Evolutionary conservation across 2,888 invertebrate species (phyloP), one percentile per base, ranked within the genome.

Genomic region (Toxonevra muliebris): DNA sequence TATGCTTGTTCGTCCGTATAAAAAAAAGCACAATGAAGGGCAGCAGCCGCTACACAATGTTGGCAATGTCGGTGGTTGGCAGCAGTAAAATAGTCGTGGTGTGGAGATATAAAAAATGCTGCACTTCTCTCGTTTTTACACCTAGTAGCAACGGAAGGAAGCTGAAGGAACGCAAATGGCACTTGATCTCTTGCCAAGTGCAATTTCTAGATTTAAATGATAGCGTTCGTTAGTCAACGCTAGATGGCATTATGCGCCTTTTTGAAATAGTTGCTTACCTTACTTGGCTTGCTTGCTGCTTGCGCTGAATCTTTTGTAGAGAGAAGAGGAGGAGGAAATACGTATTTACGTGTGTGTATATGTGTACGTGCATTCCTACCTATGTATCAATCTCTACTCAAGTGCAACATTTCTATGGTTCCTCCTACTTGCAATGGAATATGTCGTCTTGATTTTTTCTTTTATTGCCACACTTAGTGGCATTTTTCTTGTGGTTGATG

Each of bases 191-290:
- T 75, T 73, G 77, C 76, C 78, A 77, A 77, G 72, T 76, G 74
- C 75, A 76, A 74, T 77, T 74, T 76, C 72, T 66, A 75, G 75
- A 76, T 78, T 77, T 76, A 72, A 74, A 66, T 74, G 76, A 75
- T 76, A 30, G 30, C 7, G 50, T 48, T 48, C 50, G 50, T 74
- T 75, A 74, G 48, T 48, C 41, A 17, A 73, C 75, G 74, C 71
- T 41, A 41, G 68, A 63, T 66, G 68, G 68, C 67, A 66, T 45
- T 42, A 11, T 69, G 66, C 61, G 63, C 62, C 63, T 42, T 9
- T 48, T 42, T 45, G 30, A 4, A 30, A 30, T 30, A 30, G 30
- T 30, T 48, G 48, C 13, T 43, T 58, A 42, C 4, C 15, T 48
- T 13, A 9, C 42, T 41, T 15, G 12, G 17, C 54, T 54, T 8